Percentiles rank a stretch among this genome's conserved stretches.
Conservation (phyloP, 35 echinoderm and acorn worm genomes). For the Apostichopus japonicus region DNA sequence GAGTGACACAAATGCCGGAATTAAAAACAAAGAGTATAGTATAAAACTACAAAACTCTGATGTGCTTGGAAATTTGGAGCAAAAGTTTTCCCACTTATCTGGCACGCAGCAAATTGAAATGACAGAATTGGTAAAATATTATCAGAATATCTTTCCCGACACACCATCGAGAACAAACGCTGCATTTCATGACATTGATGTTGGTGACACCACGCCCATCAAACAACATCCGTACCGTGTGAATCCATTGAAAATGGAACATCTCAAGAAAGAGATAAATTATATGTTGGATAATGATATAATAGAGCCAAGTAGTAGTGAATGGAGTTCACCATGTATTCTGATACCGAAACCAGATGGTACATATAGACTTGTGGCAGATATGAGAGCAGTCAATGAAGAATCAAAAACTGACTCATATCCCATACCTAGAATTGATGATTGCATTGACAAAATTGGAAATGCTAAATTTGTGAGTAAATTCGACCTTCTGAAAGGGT, state of each 20-base stretch:
- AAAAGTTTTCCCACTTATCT: too few species aligned
- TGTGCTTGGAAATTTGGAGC: too few species aligned
- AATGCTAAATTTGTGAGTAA: slow-evolving; percentile 47
- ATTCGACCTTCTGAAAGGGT: slow-evolving; percentile 58
- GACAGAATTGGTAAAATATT: too few species aligned
- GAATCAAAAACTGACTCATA: slow-evolving; percentile 19
- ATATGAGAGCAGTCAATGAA: slow-evolving; percentile 24
- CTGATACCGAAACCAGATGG: slow-evolving; percentile 41
- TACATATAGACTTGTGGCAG: neutral
- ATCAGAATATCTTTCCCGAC: too few species aligned
- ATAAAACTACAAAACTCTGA: too few species aligned
- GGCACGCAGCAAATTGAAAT: too few species aligned
- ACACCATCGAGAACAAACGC: too few species aligned
- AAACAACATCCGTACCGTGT: slow-evolving; percentile 35
- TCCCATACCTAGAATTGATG: slow-evolving; percentile 53
- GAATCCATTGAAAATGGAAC: neutral
- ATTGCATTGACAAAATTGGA: slow-evolving; percentile 58
- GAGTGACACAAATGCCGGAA: too few species aligned
- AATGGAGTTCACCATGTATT: slow-evolving; percentile 53
- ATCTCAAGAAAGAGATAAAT: neutral
- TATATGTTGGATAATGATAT: slow-evolving; percentile 49
- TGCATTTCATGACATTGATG: too few species aligned
- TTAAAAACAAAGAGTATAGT: too few species aligned
- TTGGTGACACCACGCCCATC: too few species aligned
- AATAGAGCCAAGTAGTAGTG: slow-evolving; percentile 51